Evolutionary conservation across 2,113 vertebrate genomes (phyloP).

Genomic region (Jacana jacana): DNA sequence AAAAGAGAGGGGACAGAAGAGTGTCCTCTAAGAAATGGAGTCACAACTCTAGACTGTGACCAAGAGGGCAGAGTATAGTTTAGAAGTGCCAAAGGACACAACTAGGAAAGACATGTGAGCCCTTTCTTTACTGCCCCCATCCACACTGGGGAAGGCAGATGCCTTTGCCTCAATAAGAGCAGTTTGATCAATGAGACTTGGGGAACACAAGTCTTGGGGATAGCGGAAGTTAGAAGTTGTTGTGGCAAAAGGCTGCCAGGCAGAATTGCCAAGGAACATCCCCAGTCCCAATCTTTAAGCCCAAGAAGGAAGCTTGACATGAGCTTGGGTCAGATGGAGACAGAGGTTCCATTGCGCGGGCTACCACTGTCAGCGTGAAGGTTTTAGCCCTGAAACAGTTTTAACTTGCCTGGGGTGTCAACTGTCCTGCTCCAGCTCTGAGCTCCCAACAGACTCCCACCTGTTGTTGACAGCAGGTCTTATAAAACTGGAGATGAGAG

Average conservation of each 20-base stretch:
- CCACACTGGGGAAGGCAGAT: neutral
- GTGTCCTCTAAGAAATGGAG: neutral
- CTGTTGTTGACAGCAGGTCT: neutral
- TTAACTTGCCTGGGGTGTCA: neutral
- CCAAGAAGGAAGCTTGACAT: neutral
- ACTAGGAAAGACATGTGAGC: rapidly evolving
- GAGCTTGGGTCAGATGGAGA: neutral
- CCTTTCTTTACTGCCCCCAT: neutral
- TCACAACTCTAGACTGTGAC: neutral
- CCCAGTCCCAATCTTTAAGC: neutral
- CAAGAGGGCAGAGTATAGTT: neutral
- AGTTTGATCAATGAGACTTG: rapidly evolving
- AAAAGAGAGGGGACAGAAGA: neutral
- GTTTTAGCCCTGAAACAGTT: neutral
- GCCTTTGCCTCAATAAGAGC: neutral
- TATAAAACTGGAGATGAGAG: neutral
- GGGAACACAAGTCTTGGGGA: neutral
- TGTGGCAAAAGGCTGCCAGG: neutral
- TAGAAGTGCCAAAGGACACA: neutral
- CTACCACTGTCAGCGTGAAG: neutral
- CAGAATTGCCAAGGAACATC: neutral
- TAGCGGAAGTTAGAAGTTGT: neutral
- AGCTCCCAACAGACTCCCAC: neutral
- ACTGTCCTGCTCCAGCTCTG: neutral
- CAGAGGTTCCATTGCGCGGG: neutral